Evolutionary conservation across 2,888 invertebrate species (phyloP).

Genomic region (Chrysopilus asiliformis): DNA sequence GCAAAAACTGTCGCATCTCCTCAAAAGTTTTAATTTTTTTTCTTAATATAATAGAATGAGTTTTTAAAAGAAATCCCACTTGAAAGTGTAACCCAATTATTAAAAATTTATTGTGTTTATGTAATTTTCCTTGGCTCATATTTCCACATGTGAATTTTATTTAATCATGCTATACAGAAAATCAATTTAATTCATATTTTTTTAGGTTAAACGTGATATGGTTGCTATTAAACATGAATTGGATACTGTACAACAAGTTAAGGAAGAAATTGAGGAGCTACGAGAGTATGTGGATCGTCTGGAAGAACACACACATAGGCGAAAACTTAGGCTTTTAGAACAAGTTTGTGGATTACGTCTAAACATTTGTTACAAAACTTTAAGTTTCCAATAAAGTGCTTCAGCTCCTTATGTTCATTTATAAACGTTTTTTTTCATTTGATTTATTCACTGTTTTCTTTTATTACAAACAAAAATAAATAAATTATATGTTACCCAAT

Average conservation of each 20-base stretch:
- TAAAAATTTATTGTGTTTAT: too few relatives aligned
- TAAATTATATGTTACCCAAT: not conserved
- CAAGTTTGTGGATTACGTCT: constrained; percentile 51
- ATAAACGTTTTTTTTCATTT: constrained; percentile 3
- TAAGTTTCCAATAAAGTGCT: not conserved
- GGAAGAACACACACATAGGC: constrained; percentile 80
- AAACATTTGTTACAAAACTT: not conserved
- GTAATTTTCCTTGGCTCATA: too few relatives aligned
- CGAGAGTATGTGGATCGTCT: constrained; percentile 84
- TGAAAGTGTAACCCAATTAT: too few relatives aligned
- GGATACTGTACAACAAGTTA: constrained; percentile 88
- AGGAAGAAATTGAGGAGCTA: constrained; percentile 87
- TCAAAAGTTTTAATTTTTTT: too few relatives aligned
- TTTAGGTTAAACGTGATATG: constrained; percentile 81
- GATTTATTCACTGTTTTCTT: too few relatives aligned
- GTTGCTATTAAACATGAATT: constrained; percentile 88
- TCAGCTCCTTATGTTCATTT: not conserved
- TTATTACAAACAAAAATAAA: too few relatives aligned
- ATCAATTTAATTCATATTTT: constrained; percentile 4
- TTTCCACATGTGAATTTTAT: too few relatives aligned
- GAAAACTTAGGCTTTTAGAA: constrained; percentile 80
- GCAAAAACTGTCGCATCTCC: too few relatives aligned
- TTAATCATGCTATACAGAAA: too few relatives aligned
- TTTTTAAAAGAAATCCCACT: too few relatives aligned
- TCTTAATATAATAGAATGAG: too few relatives aligned